Evolutionary conservation across 2,797 vertebrate species (phyloP), one percentile per base, ranked within the genome.

Genomic region (Garrulus glandarius): DNA sequence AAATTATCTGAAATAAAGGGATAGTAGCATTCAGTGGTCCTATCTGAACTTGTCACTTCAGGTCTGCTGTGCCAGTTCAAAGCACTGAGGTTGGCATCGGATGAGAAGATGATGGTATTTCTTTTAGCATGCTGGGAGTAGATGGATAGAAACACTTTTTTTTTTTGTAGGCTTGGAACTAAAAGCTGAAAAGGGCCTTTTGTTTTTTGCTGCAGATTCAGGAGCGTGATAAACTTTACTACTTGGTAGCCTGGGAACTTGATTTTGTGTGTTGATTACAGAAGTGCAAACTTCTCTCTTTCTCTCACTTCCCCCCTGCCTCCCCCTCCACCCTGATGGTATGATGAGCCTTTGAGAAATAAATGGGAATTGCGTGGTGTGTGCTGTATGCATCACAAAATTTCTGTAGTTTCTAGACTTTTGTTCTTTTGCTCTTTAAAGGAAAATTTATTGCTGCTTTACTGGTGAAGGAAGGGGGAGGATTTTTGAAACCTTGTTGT

Each of bases 161-260:
- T 78, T 91, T 93, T 80, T 32, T n/a, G 77, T 69, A 70, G 44
- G 24, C 68, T 89, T 93, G 60, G 81, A 92, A 74, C 56, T 89
- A 32, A 83, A 87, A 93, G 63, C 81, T 94, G 92, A 95, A 92
- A 94, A 83, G 64, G 19, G 30, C 49, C 81, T 93, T 96, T 97
- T 96, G 84, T 96, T 95, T 96, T 67, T 77, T 30, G 18, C 32
- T 91, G 87, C 49, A 94, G 91, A 96, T 94, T 93, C 74, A 61
- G 68, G 75, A 94, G 83, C 24, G 16, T 96, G 91, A 96, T 96
- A 94, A 96, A 95, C 93, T 97, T 97, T 85, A 93, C 84, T 83
- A 11, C 67, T 94, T 64, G 68, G 95, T 93, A 94, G 95, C 94
- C 91, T 96, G 94, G 96, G 95, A 95, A 91, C 93, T 87, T 74